Evolutionary conservation across 2,797 vertebrate genomes (phyloP).

Genomic region (Gymnothorax javanicus): DNA sequence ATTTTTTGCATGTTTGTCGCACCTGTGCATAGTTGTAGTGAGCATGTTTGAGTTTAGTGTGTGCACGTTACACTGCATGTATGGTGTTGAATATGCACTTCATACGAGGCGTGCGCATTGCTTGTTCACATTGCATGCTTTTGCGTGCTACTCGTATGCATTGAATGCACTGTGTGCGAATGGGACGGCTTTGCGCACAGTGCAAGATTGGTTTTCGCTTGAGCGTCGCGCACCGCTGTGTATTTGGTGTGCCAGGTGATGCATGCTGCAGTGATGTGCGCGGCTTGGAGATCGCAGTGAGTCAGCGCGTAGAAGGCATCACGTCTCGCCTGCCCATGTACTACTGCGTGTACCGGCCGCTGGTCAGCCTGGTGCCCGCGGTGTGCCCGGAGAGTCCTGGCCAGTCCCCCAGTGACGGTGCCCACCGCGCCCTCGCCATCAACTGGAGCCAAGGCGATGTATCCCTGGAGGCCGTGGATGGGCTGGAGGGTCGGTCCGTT

Average conservation of each 20-base stretch:
- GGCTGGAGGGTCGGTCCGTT: conserved; percentile 78
- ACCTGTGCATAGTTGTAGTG: too few species aligned
- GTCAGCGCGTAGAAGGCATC: conserved; percentile 82
- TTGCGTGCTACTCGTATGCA: not conserved
- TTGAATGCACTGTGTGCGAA: not conserved
- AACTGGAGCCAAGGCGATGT: conserved; percentile 89
- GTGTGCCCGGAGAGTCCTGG: conserved; percentile 53
- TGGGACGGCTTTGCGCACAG: not conserved
- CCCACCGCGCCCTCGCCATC: conserved; percentile 68
- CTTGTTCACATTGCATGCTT: not conserved
- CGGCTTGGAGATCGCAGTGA: conserved; percentile 85
- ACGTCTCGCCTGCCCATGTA: conserved; percentile 82
- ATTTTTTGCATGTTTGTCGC: not conserved
- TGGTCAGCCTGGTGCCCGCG: conserved; percentile 75
- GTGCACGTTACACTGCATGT: too few species aligned
- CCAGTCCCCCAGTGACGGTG: not conserved
- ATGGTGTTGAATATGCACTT: not conserved
- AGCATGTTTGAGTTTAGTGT: too few species aligned
- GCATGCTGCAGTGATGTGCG: conserved; percentile 71
- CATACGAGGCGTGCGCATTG: too few species aligned
- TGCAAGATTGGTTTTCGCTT: too few species aligned
- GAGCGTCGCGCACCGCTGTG: not conserved
- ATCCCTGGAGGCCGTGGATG: conserved; percentile 85
- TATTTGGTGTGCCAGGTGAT: conserved; percentile 70
- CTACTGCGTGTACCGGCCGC: conserved; percentile 84